Percentiles rank a stretch among this genome's conserved stretches.
phyloP scores from a whole-genome alignment of 1,140 invertebrate genomes.

The Vanessa tameamea region DNA sequence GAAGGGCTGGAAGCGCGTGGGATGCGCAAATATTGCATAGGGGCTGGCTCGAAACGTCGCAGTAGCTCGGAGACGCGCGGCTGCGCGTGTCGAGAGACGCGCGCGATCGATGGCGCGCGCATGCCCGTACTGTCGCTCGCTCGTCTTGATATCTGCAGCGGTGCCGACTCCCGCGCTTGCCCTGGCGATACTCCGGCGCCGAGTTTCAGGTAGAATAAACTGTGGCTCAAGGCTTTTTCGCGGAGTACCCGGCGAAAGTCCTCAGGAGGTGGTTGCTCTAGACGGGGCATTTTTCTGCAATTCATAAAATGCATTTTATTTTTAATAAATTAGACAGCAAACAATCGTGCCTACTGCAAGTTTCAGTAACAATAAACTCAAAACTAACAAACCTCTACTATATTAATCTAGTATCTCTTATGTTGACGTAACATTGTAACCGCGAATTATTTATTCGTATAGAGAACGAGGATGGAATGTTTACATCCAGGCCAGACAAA shows the following conservation, averaged over 20 bases:
- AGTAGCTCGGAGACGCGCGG: slow-evolving; percentile 69
- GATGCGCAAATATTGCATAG: slow-evolving; percentile 73
- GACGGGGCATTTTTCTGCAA: slow-evolving; percentile 68
- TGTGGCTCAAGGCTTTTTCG: slow-evolving; percentile 77
- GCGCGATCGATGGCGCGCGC: slow-evolving; percentile 61
- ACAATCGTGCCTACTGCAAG: too few relatives aligned
- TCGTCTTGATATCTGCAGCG: slow-evolving; percentile 39
- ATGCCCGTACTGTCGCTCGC: slow-evolving; percentile 55
- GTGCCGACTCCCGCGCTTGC: slow-evolving; percentile 44
- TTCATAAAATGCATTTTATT: background rate
- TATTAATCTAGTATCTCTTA: background rate
- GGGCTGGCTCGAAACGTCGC: slow-evolving; percentile 64
- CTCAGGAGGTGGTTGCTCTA: slow-evolving; percentile 65
- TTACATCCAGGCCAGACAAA: slow-evolving; percentile 17
- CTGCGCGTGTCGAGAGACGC: slow-evolving; percentile 60
- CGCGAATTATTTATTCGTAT: slow-evolving; percentile 19
- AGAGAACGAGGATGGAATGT: slow-evolving; percentile 14
- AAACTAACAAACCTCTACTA: too few relatives aligned
- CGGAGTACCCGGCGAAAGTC: slow-evolving; percentile 76
- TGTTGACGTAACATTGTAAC: background rate
- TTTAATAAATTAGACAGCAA: background rate
- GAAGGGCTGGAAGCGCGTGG: slow-evolving; percentile 62
- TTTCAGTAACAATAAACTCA: too few relatives aligned
- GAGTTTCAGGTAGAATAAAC: slow-evolving; percentile 76
- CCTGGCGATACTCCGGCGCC: slow-evolving; percentile 60